Evolutionary conservation across 2,113 vertebrate genomes (phyloP).

Genomic region (Centropus bengalensis): DNA sequence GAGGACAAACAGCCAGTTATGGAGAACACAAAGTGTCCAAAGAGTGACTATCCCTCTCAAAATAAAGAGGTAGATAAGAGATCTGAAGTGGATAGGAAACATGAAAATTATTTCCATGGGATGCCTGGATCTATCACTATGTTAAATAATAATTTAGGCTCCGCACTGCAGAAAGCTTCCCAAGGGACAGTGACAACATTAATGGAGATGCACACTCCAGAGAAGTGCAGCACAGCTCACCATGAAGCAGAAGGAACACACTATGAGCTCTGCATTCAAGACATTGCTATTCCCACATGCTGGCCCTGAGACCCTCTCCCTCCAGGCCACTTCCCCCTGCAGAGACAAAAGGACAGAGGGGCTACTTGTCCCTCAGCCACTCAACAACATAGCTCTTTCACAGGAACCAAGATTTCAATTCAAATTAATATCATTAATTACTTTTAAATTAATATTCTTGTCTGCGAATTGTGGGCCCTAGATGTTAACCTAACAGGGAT

Average conservation of each 20-base stretch:
- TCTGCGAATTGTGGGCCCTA: fast-evolving
- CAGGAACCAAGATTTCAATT: background rate
- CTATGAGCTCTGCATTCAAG: background rate
- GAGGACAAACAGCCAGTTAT: background rate
- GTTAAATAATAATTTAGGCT: background rate
- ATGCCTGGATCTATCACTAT: background rate
- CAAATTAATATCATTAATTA: background rate
- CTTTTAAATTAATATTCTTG: background rate
- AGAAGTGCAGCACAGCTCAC: background rate
- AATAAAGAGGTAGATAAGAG: background rate
- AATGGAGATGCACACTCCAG: background rate
- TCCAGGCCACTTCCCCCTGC: background rate
- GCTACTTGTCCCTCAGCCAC: background rate
- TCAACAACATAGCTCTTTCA: background rate
- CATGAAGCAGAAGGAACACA: background rate
- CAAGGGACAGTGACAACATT: background rate
- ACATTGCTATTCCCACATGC: background rate
- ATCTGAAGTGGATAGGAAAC: background rate
- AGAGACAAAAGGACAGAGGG: background rate
- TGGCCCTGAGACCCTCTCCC: fast-evolving
- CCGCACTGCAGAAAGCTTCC: background rate
- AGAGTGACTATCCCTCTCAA: background rate
- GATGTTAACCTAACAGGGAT: fast-evolving
- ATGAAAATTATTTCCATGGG: background rate
- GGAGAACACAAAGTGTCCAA: fast-evolving